Evolutionary conservation across 2,888 invertebrate species (phyloP).

Genomic region (Polyommatus icarus): DNA sequence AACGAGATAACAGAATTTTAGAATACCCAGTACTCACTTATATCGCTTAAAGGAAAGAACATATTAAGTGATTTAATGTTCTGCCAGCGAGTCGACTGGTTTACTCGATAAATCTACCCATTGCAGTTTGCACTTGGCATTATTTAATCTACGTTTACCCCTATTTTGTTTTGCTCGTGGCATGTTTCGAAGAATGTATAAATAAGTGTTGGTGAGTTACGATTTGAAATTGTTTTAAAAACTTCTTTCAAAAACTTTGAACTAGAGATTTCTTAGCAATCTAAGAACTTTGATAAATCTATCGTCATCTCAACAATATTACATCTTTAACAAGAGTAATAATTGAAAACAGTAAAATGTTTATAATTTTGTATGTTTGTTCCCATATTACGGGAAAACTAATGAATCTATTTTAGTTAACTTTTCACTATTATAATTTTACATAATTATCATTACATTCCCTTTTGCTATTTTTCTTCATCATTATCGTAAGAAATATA

Average conservation of each 20-base stretch:
- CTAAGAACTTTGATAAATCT: neutral
- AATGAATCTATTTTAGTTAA: too few relatives aligned
- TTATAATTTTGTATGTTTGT: too few relatives aligned
- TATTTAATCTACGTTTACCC: constrained; percentile 27
- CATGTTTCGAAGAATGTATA: constrained; percentile 18
- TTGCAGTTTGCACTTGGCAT: constrained; percentile 29
- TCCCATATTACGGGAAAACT: too few relatives aligned
- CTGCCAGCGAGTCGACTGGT: constrained; percentile 20
- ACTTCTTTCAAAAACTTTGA: neutral
- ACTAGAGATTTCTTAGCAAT: neutral
- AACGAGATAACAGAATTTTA: neutral
- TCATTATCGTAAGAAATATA: too few relatives aligned
- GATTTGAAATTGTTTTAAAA: neutral
- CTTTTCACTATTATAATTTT: too few relatives aligned
- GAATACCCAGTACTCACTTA: constrained; percentile 3
- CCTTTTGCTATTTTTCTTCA: too few relatives aligned
- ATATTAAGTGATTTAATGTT: constrained; percentile 31
- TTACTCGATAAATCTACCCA: constrained; percentile 24
- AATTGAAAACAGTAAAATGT: too few relatives aligned
- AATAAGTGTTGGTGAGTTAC: constrained; percentile 14
- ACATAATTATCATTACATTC: too few relatives aligned
- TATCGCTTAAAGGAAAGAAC: constrained; percentile 13
- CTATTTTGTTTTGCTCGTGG: constrained; percentile 25
- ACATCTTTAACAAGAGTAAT: too few relatives aligned
- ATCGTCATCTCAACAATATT: neutral